Evolutionary conservation across 2,888 invertebrate genomes (phyloP).

Genomic region (Hemaris fuciformis): DNA sequence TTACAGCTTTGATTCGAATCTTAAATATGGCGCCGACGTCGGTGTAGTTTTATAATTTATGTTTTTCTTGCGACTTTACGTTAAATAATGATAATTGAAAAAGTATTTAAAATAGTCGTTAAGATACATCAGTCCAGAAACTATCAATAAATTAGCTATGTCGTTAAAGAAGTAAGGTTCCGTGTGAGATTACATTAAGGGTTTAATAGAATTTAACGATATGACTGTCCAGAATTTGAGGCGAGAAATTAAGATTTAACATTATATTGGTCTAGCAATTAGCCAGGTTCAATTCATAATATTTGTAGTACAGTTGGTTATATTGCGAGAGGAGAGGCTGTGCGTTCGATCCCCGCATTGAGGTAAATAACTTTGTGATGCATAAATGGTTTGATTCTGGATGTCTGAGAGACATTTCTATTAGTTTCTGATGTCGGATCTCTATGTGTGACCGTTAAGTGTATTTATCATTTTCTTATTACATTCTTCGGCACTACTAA

Average conservation of each 20-base stretch:
- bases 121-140: not conserved
- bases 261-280: not conserved
- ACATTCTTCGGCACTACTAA: too few relatives aligned
- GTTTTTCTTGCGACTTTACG: not conserved
- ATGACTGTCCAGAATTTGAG: not conserved
- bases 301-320: too few relatives aligned
- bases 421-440: too few relatives aligned
- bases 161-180: not conserved
- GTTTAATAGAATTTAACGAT: not conserved
- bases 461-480: too few relatives aligned
- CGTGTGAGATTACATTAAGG: not conserved
- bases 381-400: too few relatives aligned
- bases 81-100: not conserved
- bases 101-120: not conserved
- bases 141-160: not conserved
- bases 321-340: too few relatives aligned
- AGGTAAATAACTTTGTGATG: too few relatives aligned
- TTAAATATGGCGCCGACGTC: constrained; percentile 12
- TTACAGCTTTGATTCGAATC: constrained; percentile 41
- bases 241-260: not conserved
- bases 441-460: too few relatives aligned
- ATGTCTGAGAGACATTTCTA: too few relatives aligned
- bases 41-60: not conserved
- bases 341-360: too few relatives aligned
- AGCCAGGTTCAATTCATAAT: too few relatives aligned